A percentile compares a stretch with the other conserved stretches of the same genome.
These are phyloP conservation scores for Vulpes ferrilata DNA, from an alignment of 2,113 vertebrate species.

Conservation along the genomic window DNA sequence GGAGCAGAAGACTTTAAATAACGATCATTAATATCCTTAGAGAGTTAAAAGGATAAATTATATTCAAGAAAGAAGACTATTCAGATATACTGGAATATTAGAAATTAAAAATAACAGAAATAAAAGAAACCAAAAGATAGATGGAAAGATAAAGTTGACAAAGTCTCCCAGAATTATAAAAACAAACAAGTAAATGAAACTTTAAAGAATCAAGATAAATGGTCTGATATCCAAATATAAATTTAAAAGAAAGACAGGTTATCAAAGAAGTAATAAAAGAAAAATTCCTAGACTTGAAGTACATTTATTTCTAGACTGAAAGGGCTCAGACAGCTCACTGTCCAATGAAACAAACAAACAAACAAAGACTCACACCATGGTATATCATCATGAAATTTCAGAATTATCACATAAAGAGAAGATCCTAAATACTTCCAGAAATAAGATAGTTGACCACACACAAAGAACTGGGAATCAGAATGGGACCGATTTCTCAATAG, in stretches of 20 bases:
- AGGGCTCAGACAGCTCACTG: neutral
- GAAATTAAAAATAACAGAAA: conserved; percentile 19
- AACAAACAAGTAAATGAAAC: neutral
- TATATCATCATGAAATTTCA: neutral
- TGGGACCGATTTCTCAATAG: neutral
- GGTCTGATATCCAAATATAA: neutral
- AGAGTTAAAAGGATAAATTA: neutral
- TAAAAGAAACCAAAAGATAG: neutral
- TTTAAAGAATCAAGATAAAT: neutral
- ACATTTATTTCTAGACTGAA: neutral
- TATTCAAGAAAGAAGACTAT: neutral
- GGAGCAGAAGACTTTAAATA: neutral
- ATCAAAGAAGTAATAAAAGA: conserved; percentile 5
- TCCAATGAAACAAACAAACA: neutral
- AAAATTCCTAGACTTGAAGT: neutral
- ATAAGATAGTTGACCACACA: neutral
- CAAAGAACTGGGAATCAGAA: neutral
- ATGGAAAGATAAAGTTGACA: neutral
- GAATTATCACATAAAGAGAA: neutral
- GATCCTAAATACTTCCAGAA: neutral
- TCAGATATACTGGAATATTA: neutral
- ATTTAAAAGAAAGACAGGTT: neutral
- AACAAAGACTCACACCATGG: neutral
- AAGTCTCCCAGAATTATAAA: conserved; percentile 34
- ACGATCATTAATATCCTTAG: neutral